phyloP scores from a whole-genome alignment of 2,888 invertebrate species.

The Gerris lacustris region DNA sequence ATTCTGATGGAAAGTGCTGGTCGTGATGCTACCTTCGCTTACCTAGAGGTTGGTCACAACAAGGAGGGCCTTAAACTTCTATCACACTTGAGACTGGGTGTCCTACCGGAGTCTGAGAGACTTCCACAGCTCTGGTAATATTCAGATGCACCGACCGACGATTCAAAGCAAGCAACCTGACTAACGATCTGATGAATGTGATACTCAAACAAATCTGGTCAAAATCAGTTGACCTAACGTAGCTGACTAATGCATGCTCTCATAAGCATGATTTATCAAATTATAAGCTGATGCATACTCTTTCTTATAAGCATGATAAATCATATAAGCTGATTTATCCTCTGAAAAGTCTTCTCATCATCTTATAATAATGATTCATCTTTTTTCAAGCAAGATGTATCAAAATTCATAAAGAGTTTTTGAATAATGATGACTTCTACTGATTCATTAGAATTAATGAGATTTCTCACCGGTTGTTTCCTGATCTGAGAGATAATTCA shows the following conservation, averaged over 20 bases:
- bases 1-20: constrained; percentile 1
- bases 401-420: no score
- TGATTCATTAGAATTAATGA: no score
- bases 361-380: no score
- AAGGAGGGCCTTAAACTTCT: background rate
- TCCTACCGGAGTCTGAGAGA: background rate
- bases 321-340: no score
- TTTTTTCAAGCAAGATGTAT: no score
- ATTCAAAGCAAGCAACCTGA: background rate
- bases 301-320: no score
- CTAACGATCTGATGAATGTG: background rate
- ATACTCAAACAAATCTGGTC: background rate
- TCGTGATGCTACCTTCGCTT: constrained; percentile 1
- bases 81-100: background rate
- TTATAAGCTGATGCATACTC: no score
- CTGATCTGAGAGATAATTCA: no score
- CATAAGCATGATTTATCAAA: no score
- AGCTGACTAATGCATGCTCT: background rate
- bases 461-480: no score
- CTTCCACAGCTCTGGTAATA: background rate
- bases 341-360: no score
- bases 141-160: background rate
- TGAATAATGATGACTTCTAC: no score
- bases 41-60: constrained; percentile 5
- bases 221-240: background rate